Evolutionary conservation across 2,888 invertebrate genomes (phyloP).

Genomic region (Autographa pulchrina): DNA sequence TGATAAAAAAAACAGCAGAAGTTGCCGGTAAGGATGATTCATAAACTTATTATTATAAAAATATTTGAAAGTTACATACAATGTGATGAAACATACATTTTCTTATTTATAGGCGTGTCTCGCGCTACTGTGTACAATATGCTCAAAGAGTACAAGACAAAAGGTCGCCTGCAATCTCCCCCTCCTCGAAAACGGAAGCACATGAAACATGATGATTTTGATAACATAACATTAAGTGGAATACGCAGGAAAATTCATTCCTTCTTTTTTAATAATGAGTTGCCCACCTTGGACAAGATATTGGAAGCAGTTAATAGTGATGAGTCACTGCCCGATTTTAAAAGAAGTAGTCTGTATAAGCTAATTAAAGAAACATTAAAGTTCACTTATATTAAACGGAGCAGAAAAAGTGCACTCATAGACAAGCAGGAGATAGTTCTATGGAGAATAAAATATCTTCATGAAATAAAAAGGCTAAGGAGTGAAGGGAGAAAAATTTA

Average conservation of each 20-base stretch:
- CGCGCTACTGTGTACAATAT: background rate
- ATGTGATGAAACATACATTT: background rate
- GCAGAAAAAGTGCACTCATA: no score
- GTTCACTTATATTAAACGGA: no score
- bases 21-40: conserved; percentile 9
- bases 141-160: background rate
- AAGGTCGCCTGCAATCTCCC: conserved; percentile 4
- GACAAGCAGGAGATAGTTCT: no score
- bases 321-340: no score
- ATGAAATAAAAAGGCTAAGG: no score
- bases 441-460: no score
- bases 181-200: background rate
- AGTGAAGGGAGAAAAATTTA: no score
- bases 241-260: background rate
- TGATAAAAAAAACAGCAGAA: conserved; percentile 8
- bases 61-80: background rate
- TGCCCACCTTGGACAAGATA: conserved; percentile 2
- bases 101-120: background rate
- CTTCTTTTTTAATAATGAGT: conserved; percentile 1
- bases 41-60: background rate
- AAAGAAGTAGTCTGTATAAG: no score
- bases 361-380: no score
- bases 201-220: background rate
- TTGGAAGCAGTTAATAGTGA: background rate
- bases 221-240: background rate